Conservation (phyloP, 2,113 vertebrate genomes). For the Etheostoma cragini region DNA sequence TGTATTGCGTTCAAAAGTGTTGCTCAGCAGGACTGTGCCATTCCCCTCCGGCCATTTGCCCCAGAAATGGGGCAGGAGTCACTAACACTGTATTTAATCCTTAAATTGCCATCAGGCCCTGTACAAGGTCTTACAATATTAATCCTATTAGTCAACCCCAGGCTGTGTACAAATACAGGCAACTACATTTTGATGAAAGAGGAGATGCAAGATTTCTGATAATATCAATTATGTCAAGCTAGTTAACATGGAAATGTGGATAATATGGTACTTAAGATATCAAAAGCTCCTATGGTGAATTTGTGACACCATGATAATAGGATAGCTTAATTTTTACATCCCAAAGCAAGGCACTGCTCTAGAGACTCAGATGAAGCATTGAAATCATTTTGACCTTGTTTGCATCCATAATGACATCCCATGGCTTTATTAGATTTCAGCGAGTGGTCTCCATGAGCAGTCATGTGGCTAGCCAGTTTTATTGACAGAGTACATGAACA, state of each 20-base stretch:
- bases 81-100: slow-evolving; percentile 59
- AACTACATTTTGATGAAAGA: slow-evolving; percentile 47
- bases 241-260: slow-evolving; percentile 44
- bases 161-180: slow-evolving; percentile 37
- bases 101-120: slow-evolving; percentile 63
- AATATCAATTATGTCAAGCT: slow-evolving; percentile 50
- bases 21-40: slow-evolving; percentile 11
- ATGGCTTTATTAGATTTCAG: not conserved
- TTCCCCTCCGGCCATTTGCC: slow-evolving; percentile 25
- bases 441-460: not conserved
- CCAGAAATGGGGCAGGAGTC: slow-evolving; percentile 53
- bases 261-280: slow-evolving; percentile 48
- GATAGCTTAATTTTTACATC: slow-evolving; percentile 39
- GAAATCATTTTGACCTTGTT: slow-evolving; percentile 18
- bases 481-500: not conserved
- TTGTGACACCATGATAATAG: slow-evolving; percentile 28
- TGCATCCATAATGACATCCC: not conserved
- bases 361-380: slow-evolving; percentile 13
- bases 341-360: not conserved
- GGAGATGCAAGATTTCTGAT: slow-evolving; percentile 48
- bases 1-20: slow-evolving; percentile 38
- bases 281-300: slow-evolving; percentile 20
- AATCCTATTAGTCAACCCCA: slow-evolving; percentile 71
- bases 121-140: slow-evolving; percentile 62
- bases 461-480: not conserved